Percentiles rank a stretch among this genome's conserved stretches.
phyloP scores from a whole-genome alignment of 1,140 invertebrate species.

The Agraylea sexmaculata region DNA sequence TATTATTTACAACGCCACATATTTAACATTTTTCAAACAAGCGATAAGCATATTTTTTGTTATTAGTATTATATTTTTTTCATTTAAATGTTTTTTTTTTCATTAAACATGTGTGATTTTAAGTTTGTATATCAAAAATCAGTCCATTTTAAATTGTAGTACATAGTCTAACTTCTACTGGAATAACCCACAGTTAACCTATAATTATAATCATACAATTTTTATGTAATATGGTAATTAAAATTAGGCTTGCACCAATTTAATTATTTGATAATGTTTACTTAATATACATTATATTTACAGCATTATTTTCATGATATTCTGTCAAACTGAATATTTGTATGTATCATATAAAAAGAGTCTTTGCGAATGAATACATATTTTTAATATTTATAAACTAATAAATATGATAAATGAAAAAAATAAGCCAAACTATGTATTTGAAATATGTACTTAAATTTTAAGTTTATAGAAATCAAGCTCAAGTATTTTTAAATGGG shows the following conservation, averaged over 20 bases:
- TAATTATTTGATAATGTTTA: too few species aligned
- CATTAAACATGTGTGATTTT: slow-evolving; percentile 1
- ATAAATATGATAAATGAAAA: not conserved
- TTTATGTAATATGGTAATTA: too few species aligned
- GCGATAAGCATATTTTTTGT: too few species aligned
- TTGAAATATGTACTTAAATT: not conserved
- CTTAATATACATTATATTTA: too few species aligned
- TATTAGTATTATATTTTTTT: slow-evolving; percentile 16
- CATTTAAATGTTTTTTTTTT: slow-evolving; percentile 9
- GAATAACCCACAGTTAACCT: too few species aligned
- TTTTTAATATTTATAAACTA: slow-evolving; percentile 4
- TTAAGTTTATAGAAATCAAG: not conserved
- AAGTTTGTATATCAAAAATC: slow-evolving; percentile 8
- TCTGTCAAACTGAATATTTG: too few species aligned
- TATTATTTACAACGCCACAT: slow-evolving; percentile 1
- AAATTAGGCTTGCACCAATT: too few species aligned
- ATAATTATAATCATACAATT: too few species aligned
- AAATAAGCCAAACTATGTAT: slow-evolving; percentile 1
- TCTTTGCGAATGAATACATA: too few species aligned
- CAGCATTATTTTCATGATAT: too few species aligned
- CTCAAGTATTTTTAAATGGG: not conserved
- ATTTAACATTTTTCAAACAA: too few species aligned
- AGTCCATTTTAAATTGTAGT: not conserved
- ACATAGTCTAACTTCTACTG: too few species aligned
- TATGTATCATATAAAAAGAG: not conserved